phyloP scores from a whole-genome alignment of 2,797 vertebrate genomes.

The Orientallactaga sibirica region DNA sequence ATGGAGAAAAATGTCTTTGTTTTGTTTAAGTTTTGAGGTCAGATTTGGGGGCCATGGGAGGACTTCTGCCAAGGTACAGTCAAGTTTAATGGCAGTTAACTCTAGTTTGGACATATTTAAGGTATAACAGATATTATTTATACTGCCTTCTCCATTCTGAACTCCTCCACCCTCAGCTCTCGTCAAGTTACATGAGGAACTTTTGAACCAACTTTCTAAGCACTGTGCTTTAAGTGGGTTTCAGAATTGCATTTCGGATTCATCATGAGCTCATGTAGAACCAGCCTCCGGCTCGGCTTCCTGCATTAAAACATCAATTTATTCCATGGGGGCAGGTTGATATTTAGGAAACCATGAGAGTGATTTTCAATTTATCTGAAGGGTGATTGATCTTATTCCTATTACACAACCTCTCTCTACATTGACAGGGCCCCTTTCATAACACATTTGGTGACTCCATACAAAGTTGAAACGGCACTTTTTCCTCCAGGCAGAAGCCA shows the following conservation, averaged over 20 bases:
- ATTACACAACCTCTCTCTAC: not conserved
- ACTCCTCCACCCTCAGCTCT: not conserved
- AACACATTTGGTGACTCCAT: not conserved
- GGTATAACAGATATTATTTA: not conserved
- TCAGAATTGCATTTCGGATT: not conserved
- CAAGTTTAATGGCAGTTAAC: conserved; percentile 13
- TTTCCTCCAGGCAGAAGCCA: not conserved
- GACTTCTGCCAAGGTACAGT: not conserved
- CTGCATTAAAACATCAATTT: conserved; percentile 41
- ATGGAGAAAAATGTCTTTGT: conserved; percentile 2
- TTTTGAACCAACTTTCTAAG: conserved; percentile 44
- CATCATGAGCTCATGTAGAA: not conserved
- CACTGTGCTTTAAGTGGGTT: not conserved
- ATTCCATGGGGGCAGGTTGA: not conserved
- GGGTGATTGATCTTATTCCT: not conserved
- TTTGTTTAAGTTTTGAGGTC: conserved; percentile 19
- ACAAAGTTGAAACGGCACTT: not conserved
- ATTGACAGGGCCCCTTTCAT: not conserved
- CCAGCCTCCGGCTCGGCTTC: not conserved
- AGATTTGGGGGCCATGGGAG: not conserved
- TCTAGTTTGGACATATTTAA: conserved; percentile 24
- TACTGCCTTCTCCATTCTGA: not conserved
- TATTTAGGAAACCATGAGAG: not conserved
- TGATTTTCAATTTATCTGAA: not conserved
- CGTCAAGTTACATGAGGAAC: not conserved